phyloP scores from a whole-genome alignment of 1,140 invertebrate species.

The Zaprionus camerounensis region DNA sequence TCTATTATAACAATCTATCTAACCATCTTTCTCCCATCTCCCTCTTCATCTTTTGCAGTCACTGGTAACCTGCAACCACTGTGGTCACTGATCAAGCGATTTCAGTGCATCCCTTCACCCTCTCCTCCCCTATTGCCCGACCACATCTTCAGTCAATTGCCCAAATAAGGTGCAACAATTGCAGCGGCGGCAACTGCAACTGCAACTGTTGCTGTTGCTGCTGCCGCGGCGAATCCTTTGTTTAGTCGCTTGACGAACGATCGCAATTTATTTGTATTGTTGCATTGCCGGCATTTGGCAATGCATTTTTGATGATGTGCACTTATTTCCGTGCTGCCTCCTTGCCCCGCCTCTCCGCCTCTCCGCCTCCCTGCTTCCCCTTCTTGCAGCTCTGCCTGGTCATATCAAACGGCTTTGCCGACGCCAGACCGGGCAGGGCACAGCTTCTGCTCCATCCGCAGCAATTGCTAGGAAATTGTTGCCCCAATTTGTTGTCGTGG shows the following conservation, averaged over 20 bases:
- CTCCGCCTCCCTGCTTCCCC: background rate
- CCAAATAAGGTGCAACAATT: constrained; percentile 81
- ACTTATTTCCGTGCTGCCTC: constrained; percentile 52
- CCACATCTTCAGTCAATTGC: constrained; percentile 56
- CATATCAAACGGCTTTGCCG: constrained; percentile 67
- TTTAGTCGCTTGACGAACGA: constrained; percentile 73
- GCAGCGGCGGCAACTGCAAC: constrained; percentile 44
- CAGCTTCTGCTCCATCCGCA: constrained; percentile 13
- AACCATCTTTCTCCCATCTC: background rate
- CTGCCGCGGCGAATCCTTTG: constrained; percentile 64
- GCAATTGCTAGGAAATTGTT: constrained; percentile 53
- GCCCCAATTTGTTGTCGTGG: constrained; percentile 53
- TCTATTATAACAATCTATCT: background rate
- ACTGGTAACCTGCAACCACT: constrained; percentile 31
- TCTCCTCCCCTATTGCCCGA: background rate
- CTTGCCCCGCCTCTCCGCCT: background rate
- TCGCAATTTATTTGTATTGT: constrained; percentile 82
- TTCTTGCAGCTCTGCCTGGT: background rate
- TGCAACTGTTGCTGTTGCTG: constrained; percentile 34
- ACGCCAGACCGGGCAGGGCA: constrained; percentile 16
- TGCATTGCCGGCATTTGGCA: constrained; percentile 77
- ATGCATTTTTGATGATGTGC: constrained; percentile 74
- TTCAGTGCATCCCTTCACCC: background rate
- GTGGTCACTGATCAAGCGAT: constrained; percentile 35
- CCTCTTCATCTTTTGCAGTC: background rate